Conservation (phyloP, 2,113 vertebrate species). For the Seriola rivoliana region DNA sequence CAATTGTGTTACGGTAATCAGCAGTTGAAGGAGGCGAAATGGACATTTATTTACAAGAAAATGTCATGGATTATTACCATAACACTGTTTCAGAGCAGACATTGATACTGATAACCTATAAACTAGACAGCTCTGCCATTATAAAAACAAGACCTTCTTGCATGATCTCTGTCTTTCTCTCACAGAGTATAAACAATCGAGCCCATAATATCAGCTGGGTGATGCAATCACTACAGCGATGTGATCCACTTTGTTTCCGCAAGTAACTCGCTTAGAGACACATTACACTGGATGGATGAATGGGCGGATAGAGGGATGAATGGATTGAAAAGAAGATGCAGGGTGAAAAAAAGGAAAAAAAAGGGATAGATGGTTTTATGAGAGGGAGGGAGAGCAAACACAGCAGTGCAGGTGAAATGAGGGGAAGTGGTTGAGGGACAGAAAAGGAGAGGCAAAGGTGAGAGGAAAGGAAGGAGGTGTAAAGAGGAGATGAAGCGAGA, state of each 20-base stretch:
- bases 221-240: conserved; percentile 64
- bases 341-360: background rate
- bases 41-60: conserved; percentile 8
- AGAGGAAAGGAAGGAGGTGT: background rate
- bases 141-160: background rate
- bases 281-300: conserved; percentile 64
- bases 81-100: conserved; percentile 1
- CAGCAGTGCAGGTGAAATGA: background rate
- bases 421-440: too few species aligned
- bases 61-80: conserved; percentile 4
- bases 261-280: conserved; percentile 72
- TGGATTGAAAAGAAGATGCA: conserved; percentile 35
- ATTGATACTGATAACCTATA: conserved; percentile 18
- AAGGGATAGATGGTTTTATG: conserved; percentile 5
- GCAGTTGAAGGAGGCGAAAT: background rate
- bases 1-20: background rate
- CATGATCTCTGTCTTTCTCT: conserved; percentile 7
- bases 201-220: conserved; percentile 48
- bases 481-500: background rate
- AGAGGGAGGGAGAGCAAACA: background rate
- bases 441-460: background rate
- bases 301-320: conserved; percentile 58
- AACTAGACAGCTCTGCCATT: conserved; percentile 14
- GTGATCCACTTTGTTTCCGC: conserved; percentile 71
- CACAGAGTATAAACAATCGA: conserved; percentile 54